Percentiles rank a stretch among this genome's conserved stretches.
phyloP scores from a whole-genome alignment of 1,140 invertebrate genomes.

The Lutraria rhynchaena region DNA sequence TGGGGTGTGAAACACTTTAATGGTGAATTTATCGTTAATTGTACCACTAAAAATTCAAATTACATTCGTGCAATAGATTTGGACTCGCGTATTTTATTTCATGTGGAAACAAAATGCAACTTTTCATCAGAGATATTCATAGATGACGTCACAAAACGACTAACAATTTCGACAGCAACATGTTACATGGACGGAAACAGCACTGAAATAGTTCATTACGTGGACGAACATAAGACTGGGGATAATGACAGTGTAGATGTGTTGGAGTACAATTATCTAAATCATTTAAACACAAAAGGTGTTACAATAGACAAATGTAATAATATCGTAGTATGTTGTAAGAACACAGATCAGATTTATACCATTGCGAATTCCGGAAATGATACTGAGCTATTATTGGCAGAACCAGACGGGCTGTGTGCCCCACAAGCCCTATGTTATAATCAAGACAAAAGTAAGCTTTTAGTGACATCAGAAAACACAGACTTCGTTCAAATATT shows the following conservation, averaged over 20 bases:
- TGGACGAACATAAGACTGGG: conserved; percentile 10
- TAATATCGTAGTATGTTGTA: conserved; percentile 45
- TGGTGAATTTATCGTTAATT: conserved; percentile 40
- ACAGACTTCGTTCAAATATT: conserved; percentile 55
- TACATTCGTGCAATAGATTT: conserved; percentile 44
- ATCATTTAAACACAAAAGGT: conserved; percentile 42
- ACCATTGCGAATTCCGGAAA: conserved; percentile 35
- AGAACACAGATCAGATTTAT: conserved; percentile 52
- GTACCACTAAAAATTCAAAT: conserved; percentile 8
- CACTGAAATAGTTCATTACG: conserved; percentile 2
- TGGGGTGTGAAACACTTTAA: conserved; percentile 44
- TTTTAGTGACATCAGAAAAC: conserved; percentile 51
- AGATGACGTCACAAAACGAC: not conserved
- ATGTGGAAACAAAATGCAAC: conserved; percentile 46
- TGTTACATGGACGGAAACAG: conserved; percentile 19
- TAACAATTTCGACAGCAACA: conserved; percentile 4
- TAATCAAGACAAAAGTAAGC: conserved; percentile 22
- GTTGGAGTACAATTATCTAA: conserved; percentile 43
- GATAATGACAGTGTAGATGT: not conserved
- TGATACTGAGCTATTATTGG: conserved; percentile 36
- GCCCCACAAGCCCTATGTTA: conserved; percentile 50
- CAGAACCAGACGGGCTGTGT: conserved; percentile 40
- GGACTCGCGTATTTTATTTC: conserved; percentile 38
- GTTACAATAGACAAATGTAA: conserved; percentile 18
- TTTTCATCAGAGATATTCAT: conserved; percentile 21